phyloP scores from a whole-genome alignment of 2,888 invertebrate genomes.

The Onthophagus sagittarius region DNA sequence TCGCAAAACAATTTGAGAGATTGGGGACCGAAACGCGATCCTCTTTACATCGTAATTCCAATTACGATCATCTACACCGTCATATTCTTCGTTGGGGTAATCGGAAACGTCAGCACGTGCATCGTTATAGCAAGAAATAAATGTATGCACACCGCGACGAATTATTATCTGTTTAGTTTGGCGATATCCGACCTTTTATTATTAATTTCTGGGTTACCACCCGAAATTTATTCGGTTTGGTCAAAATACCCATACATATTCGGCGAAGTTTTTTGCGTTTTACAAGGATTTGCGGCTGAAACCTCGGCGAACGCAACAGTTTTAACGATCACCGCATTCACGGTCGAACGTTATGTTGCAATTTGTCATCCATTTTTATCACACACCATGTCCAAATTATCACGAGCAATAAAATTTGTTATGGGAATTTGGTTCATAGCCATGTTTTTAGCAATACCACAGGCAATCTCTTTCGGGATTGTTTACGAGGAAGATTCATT shows the following conservation, averaged over 20 bases:
- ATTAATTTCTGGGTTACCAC: slow-evolving; percentile 72
- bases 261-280: slow-evolving; percentile 72
- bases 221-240: slow-evolving; percentile 75
- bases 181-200: slow-evolving; percentile 74
- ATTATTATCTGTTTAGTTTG: slow-evolving; percentile 76
- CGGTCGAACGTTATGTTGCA: slow-evolving; percentile 82
- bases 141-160: slow-evolving; percentile 82
- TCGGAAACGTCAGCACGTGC: slow-evolving; percentile 79
- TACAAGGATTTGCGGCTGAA: slow-evolving; percentile 69
- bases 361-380: slow-evolving; percentile 82
- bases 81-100: slow-evolving; percentile 69
- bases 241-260: slow-evolving; percentile 69
- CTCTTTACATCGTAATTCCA: slow-evolving; percentile 60
- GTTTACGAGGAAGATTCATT: slow-evolving; percentile 42
- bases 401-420: slow-evolving; percentile 73
- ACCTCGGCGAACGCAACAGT: slow-evolving; percentile 85
- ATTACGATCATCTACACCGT: slow-evolving; percentile 64
- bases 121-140: slow-evolving; percentile 71
- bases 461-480: slow-evolving; percentile 77
- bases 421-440: slow-evolving; percentile 75
- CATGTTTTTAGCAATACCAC: slow-evolving; percentile 69
- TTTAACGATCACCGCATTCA: slow-evolving; percentile 82
- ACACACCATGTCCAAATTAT: slow-evolving; percentile 79
- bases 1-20: slow-evolving; percentile 26
- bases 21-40: slow-evolving; percentile 49